Percentiles rank a stretch among this genome's conserved stretches.
phyloP scores from a whole-genome alignment of 2,888 invertebrate genomes.

The Spialia ferax region DNA sequence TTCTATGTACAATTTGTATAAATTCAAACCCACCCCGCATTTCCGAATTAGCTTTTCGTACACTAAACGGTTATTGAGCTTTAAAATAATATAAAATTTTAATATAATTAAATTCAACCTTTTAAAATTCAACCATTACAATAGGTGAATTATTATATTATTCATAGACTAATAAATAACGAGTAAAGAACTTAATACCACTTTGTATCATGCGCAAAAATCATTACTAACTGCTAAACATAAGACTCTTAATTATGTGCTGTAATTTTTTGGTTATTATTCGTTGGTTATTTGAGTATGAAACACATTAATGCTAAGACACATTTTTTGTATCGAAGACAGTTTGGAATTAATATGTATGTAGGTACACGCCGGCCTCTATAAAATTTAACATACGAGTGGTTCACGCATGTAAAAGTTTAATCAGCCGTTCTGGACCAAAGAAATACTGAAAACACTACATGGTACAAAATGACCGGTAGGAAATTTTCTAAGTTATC shows the following conservation, averaged over 20 bases:
- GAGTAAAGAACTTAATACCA: neutral
- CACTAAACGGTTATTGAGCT: conserved; percentile 13
- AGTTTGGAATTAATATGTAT: neutral
- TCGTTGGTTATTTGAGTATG: neutral
- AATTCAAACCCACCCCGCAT: conserved; percentile 23
- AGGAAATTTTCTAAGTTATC: too few relatives aligned
- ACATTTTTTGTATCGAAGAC: neutral
- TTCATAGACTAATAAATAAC: neutral
- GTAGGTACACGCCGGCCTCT: neutral
- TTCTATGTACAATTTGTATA: conserved; percentile 49
- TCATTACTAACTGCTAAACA: too few relatives aligned
- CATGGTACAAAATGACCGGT: too few relatives aligned
- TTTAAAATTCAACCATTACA: too few relatives aligned
- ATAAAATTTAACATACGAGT: neutral
- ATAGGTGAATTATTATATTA: neutral
- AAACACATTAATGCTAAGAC: neutral
- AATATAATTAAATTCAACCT: too few relatives aligned
- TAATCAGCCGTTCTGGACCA: neutral
- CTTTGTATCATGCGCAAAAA: neutral
- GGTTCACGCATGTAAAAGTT: neutral
- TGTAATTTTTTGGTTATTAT: too few relatives aligned
- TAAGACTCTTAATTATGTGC: too few relatives aligned
- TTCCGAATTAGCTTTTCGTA: conserved; percentile 14
- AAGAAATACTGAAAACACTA: neutral
- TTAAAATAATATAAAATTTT: too few relatives aligned